Percentiles rank a stretch among this genome's conserved stretches.
Evolutionary conservation across 2,888 invertebrate species (phyloP).

Genomic region (Diarsia brunnea): DNA sequence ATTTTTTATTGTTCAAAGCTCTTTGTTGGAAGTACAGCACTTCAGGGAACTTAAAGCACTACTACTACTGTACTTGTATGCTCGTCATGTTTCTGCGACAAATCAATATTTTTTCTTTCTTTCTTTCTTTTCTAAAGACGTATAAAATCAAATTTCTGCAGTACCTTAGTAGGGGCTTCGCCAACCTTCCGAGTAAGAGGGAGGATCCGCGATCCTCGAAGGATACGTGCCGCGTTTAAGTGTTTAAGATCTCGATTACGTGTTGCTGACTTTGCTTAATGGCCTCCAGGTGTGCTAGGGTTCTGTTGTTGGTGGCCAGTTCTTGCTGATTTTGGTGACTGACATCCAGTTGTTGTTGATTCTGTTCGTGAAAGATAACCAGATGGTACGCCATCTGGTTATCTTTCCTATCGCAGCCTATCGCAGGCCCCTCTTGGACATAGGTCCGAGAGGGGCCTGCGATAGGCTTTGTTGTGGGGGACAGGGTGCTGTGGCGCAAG

Average conservation of each 20-base stretch:
- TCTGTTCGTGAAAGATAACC: not conserved
- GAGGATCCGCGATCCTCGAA: constrained; percentile 68
- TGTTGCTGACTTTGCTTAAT: constrained; percentile 58
- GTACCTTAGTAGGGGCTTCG: constrained; percentile 34
- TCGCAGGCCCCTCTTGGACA: not conserved
- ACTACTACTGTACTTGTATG: no score
- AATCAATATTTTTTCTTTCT: no score
- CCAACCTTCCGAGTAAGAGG: constrained; percentile 54
- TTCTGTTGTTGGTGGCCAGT: not conserved
- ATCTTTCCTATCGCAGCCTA: no score
- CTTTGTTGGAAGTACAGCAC: not conserved
- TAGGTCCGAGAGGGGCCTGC: no score
- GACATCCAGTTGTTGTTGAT: no score
- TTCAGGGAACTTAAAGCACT: no score
- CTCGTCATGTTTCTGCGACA: no score
- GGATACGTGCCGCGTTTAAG: constrained; percentile 80
- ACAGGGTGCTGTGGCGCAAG: no score
- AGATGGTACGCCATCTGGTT: no score
- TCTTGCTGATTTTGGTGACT: not conserved
- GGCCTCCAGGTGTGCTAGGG: constrained; percentile 27
- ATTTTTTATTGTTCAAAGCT: not conserved
- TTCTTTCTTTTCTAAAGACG: no score
- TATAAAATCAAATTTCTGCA: not conserved
- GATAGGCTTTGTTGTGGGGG: no score
- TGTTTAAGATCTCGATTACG: constrained; percentile 76